phyloP scores from a whole-genome alignment of 2,888 invertebrate genomes.

The Drosophila mettleri region DNA sequence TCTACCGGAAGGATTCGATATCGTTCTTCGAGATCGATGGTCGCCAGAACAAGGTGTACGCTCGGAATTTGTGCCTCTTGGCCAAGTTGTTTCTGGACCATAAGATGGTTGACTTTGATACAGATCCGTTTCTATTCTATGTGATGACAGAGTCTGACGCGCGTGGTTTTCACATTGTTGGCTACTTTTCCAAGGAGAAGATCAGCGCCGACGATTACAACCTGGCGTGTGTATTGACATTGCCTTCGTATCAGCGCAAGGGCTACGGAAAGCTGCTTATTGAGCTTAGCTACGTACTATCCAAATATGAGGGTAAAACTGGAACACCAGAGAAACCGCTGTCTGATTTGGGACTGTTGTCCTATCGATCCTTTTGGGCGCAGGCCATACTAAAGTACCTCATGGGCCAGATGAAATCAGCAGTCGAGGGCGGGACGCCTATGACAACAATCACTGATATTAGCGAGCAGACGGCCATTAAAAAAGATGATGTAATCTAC shows the following conservation, averaged over 20 bases:
- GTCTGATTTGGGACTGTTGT: constrained; percentile 97
- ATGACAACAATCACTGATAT: constrained; percentile 98
- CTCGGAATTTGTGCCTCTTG: constrained; percentile 97
- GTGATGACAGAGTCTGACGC: constrained; percentile 92
- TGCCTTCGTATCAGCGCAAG: constrained; percentile 99
- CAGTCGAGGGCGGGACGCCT: constrained; percentile 94
- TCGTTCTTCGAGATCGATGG: constrained; percentile 99
- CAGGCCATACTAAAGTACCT: constrained; percentile 98
- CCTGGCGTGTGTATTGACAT: constrained; percentile 95
- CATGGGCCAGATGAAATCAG: constrained; percentile 91
- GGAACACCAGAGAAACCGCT: constrained; percentile 99
- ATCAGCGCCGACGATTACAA: constrained; percentile 99
- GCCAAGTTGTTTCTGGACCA: constrained; percentile 99
- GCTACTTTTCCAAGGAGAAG: constrained; percentile 99
- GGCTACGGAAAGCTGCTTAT: constrained; percentile 99
- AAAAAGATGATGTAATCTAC: constrained; percentile 99
- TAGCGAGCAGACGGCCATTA: constrained; percentile 98
- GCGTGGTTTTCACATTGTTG: constrained; percentile 98
- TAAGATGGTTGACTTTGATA: constrained; percentile 98
- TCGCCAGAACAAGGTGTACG: constrained; percentile 97
- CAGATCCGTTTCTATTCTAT: constrained; percentile 99
- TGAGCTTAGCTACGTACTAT: constrained; percentile 99
- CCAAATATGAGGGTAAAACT: constrained; percentile 98
- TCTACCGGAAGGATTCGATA: constrained; percentile 96
- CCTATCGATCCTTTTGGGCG: constrained; percentile 99